Conservation (phyloP, 1,140 invertebrate species). For the Bombus sibiricus region DNA sequence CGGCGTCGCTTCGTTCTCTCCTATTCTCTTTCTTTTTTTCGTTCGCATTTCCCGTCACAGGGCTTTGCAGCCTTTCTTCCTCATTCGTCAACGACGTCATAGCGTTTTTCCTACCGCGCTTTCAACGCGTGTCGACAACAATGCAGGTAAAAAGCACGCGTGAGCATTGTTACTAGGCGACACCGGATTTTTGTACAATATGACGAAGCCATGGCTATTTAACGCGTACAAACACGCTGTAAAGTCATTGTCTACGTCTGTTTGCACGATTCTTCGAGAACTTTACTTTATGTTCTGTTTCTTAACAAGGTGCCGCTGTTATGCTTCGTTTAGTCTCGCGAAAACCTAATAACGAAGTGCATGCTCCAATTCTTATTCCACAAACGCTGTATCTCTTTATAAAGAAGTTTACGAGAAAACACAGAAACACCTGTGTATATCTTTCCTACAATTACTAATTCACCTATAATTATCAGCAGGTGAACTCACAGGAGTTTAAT, state of each 20-base stretch:
- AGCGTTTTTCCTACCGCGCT: slow-evolving; percentile 4
- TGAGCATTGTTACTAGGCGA: neutral
- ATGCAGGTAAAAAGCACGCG: slow-evolving; percentile 15
- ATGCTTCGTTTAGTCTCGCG: neutral
- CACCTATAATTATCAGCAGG: no score
- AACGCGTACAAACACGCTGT: neutral
- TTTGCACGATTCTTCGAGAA: neutral
- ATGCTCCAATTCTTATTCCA: neutral
- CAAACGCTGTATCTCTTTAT: neutral
- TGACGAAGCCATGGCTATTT: neutral
- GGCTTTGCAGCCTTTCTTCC: neutral
- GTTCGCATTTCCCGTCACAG: slow-evolving; percentile 3
- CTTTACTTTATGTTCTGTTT: neutral
- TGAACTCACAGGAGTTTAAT: no score
- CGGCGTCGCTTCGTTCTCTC: neutral
- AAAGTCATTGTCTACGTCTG: neutral
- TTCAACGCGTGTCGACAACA: slow-evolving; percentile 1
- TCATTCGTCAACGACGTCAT: slow-evolving; percentile 6
- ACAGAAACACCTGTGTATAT: no score
- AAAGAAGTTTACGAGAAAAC: neutral
- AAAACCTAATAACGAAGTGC: neutral
- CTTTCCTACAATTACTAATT: no score
- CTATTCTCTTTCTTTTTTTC: neutral
- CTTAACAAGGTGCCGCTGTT: neutral
- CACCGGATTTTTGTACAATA: neutral